Base-by-base conservation (phyloP, 2,113 vertebrate species). In the Mirounga angustirostris region DNA sequence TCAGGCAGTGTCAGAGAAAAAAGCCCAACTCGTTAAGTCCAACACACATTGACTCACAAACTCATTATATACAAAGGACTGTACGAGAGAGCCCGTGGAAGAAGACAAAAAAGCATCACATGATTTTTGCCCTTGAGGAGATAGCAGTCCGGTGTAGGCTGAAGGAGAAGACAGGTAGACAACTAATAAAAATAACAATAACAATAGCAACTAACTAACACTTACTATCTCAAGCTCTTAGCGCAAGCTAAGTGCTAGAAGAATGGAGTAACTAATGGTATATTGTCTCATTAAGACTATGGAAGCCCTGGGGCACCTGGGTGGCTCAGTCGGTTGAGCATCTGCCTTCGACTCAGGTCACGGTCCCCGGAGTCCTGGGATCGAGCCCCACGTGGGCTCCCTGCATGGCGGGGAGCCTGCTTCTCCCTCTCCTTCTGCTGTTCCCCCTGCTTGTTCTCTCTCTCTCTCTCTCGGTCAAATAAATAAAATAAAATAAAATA, bases 71-170 rank as follows among this genome's bases (percentile, higher is more conserved):
- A 84, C 69, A 85, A 67, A 15, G 56, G 56, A 54, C 61, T 80
- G 16, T 61, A 46, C 59, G 16, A 46, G 71, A 28, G 58, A 59
- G 52, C 74, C 40, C 40, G 14, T 58, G 40, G 95, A 26, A 82
- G 19, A 9, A 94, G 40, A 81, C 16, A 80, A 81, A 97, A 94
- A 84, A 43, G 33, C 91, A 93, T 87, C 65, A 85, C 65, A 43
- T 74, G 33, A 67, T 50, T 33, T 69, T 24, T 81, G n/a, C 30
- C 36, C 43, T 94, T 63, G n/a, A 86, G 30, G 63, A 80, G 33
- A 58, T 0, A 63, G 50, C n/a, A n/a, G 43, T 79, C 52, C 71
- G 54, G 28, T 69, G 5, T 18, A 74, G 21, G 50, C 8, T 5
- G 3, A 92, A 80, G n/a, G 46, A 89, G 50, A 93, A 80, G 52